Evolutionary conservation across 2,888 invertebrate genomes (phyloP), one percentile per base, ranked within the genome.

Genomic region (Glyphotaelius pellucidus): DNA sequence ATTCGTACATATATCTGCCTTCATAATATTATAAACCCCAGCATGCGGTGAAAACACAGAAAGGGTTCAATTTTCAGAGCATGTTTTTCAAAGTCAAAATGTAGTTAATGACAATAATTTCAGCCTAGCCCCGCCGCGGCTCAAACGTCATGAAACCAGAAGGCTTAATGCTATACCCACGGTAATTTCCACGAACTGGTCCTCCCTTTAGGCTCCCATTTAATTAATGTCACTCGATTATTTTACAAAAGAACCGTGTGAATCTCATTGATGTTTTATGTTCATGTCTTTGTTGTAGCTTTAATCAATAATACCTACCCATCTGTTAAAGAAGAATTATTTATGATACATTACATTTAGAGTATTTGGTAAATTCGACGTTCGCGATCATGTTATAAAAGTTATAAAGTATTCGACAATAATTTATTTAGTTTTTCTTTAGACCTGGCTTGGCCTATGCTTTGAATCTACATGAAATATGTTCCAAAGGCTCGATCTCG

Each of bases 61-160:
- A 67, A 67, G 67, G 25, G 67, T 67, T 67, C 67, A 67, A 67
- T 67, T 67, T 67, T 67, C 9, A 9, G 25, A 25, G 25, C 32
- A 81, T 31, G 3, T 81, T 81, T 81, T 32, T 81, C 81, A 81
- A 81, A 15, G 19, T 32, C 31, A 81, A 81, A 81, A 81, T 4
- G 32, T 31, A n/a, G 14, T 47, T 67, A 67, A 25, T 67, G n/a
- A 35, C 42, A 42, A 86, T 35, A n/a, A 30, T 42, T 86, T 15
- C 86, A 86, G 35, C 15, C n/a, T 30, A 12, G n/a, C 35, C n/a
- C 15, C 32, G 42, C 42, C 86, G 42, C 30, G n/a, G 14, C 86
- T 86, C 38, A 47, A 42, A 86, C 47, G 30, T 86, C 86, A 47
- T 42, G 32, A 32, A 32, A 81, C 14, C 81, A 81, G 67, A 52